phyloP scores from a whole-genome alignment of 1,140 invertebrate genomes.

The Brachionus rubens region DNA sequence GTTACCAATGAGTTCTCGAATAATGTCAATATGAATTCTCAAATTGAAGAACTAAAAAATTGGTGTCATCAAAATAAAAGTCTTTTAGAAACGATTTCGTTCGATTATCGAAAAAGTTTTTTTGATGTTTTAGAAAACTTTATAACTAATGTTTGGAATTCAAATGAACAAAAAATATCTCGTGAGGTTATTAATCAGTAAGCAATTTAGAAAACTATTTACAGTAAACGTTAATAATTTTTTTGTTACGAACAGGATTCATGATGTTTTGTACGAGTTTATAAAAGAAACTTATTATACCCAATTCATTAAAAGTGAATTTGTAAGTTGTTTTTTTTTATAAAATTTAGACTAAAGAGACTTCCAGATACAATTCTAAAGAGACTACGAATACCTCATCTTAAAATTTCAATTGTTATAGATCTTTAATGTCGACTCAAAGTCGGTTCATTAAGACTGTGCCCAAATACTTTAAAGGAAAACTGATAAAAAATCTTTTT shows the following conservation, averaged over 20 bases:
- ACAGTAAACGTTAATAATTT: background rate
- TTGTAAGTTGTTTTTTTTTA: background rate
- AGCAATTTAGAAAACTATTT: background rate
- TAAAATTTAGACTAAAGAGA: background rate
- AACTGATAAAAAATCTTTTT: no score
- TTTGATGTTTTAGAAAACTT: background rate
- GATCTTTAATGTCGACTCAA: no score
- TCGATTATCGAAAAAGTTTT: background rate
- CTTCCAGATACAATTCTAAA: no score
- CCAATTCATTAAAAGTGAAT: slow-evolving; percentile 40
- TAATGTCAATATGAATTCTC: slow-evolving; percentile 9
- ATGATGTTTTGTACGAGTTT: slow-evolving; percentile 7
- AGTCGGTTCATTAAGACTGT: no score
- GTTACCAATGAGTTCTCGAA: background rate
- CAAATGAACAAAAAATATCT: background rate
- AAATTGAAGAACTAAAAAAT: slow-evolving; percentile 9
- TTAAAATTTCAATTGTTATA: no score
- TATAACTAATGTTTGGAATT: background rate
- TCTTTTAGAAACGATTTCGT: background rate
- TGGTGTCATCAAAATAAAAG: slow-evolving; percentile 16
- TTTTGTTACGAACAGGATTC: background rate
- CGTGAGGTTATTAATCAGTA: background rate
- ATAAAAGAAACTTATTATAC: slow-evolving; percentile 27
- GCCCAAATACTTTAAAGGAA: no score
- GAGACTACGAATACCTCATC: no score